phyloP scores from a whole-genome alignment of 2,113 vertebrate genomes.

The Ploceus nigricollis region DNA sequence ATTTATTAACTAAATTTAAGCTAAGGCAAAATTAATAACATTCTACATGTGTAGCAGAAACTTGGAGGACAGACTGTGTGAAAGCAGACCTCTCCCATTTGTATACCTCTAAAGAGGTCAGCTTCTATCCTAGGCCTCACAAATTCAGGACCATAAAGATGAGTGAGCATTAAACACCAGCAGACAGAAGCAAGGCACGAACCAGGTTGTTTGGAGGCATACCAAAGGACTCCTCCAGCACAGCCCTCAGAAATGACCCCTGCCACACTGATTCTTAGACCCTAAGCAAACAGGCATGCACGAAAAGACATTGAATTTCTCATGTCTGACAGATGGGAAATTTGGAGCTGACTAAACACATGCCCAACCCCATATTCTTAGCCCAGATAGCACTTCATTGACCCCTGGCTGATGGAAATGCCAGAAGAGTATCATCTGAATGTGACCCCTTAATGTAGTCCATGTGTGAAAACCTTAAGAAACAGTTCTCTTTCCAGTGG shows the following conservation, averaged over 20 bases:
- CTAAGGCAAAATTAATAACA: slow-evolving; percentile 51
- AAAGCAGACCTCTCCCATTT: not conserved
- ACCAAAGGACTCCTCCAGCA: not conserved
- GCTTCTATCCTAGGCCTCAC: not conserved
- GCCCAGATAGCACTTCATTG: slow-evolving; percentile 50
- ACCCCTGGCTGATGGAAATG: slow-evolving; percentile 57
- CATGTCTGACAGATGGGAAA: slow-evolving; percentile 56
- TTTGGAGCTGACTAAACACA: slow-evolving; percentile 47
- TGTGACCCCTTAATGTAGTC: slow-evolving; percentile 61
- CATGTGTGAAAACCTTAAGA: slow-evolving; percentile 59
- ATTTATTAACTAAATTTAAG: slow-evolving; percentile 45
- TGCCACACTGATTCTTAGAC: slow-evolving; percentile 12
- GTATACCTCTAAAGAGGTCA: not conserved
- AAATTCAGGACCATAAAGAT: not conserved
- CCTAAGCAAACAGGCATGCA: slow-evolving; percentile 27
- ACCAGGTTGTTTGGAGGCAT: not conserved
- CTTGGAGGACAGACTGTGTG: not conserved
- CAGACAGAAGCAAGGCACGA: not conserved
- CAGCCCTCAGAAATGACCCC: slow-evolving; percentile 16
- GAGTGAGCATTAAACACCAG: slow-evolving; percentile 15
- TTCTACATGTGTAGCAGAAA: not conserved
- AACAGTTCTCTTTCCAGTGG: slow-evolving; percentile 18
- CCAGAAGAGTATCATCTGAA: slow-evolving; percentile 57
- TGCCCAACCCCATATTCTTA: slow-evolving; percentile 19
- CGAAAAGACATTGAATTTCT: slow-evolving; percentile 33